Percentiles rank a stretch among this genome's conserved stretches.
Conservation (phyloP, 1,140 invertebrate species). For the Spodoptera frugiperda region DNA sequence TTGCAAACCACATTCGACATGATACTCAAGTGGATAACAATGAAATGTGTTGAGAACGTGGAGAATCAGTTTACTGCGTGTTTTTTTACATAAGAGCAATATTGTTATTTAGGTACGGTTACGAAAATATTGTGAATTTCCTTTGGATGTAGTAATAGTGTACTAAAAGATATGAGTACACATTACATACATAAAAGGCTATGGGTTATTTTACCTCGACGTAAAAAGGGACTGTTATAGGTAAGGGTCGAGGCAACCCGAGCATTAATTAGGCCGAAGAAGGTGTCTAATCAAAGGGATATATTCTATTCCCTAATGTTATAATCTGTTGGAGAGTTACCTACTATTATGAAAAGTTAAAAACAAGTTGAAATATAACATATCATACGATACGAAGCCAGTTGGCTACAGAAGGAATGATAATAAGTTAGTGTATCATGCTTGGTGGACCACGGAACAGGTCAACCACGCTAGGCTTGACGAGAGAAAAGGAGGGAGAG, state of each 20-base stretch:
- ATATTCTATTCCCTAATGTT: background rate
- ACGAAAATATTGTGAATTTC: background rate
- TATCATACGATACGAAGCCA: background rate
- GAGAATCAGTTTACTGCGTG: background rate
- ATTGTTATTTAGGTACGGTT: background rate
- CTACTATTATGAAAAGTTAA: too few relatives aligned
- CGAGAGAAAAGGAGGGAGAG: constrained; percentile 49
- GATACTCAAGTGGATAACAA: constrained; percentile 23
- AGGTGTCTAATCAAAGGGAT: background rate
- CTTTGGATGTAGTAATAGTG: background rate
- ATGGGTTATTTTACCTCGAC: too few relatives aligned
- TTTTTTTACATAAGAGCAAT: constrained; percentile 16
- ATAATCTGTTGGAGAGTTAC: too few relatives aligned
- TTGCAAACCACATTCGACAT: constrained; percentile 36
- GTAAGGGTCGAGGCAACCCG: too few relatives aligned
- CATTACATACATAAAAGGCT: background rate
- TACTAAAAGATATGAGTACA: background rate
- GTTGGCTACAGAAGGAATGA: constrained; percentile 6
- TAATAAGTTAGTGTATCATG: constrained; percentile 32
- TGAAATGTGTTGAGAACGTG: constrained; percentile 17
- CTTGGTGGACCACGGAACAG: constrained; percentile 36
- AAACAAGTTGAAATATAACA: background rate
- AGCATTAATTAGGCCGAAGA: too few relatives aligned
- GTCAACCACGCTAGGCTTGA: constrained; percentile 32
- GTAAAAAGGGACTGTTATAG: too few relatives aligned